phyloP scores from a whole-genome alignment of 2,797 vertebrate genomes.

The Trachurus trachurus region DNA sequence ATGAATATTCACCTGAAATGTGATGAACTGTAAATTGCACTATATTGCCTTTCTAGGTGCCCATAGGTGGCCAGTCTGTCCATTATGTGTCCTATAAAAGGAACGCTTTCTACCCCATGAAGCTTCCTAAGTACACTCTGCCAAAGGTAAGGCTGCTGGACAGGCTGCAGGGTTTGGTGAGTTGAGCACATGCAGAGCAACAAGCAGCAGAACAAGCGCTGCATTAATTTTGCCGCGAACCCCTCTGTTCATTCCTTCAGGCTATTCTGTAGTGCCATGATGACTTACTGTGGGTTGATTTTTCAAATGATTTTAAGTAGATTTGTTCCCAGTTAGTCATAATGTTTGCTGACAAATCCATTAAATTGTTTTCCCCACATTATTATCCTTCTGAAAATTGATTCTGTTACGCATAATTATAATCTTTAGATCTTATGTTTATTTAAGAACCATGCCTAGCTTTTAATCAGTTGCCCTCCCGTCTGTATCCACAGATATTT shows the following conservation, averaged over 20 bases:
- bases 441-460: conserved; percentile 26
- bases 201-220: conserved; percentile 21
- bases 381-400: conserved; percentile 43
- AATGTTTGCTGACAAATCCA: conserved; percentile 46
- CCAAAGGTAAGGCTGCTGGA: conserved; percentile 89
- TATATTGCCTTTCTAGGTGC: conserved; percentile 84
- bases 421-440: conserved; percentile 48
- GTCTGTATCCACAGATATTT: conserved; percentile 46
- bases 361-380: conserved; percentile 43
- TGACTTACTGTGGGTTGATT: conserved; percentile 28
- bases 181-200: conserved; percentile 23
- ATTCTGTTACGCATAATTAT: conserved; percentile 47
- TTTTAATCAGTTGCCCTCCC: conserved; percentile 46
- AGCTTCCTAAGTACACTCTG: conserved; percentile 93
- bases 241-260: conserved; percentile 17
- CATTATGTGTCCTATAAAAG: conserved; percentile 95
- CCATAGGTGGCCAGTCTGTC: conserved; percentile 90
- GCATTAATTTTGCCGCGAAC: conserved; percentile 36
- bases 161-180: conserved; percentile 22
- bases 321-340: conserved; percentile 29
- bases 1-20: conserved; percentile 38
- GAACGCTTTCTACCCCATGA: conserved; percentile 92
- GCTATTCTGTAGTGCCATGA: conserved; percentile 28
- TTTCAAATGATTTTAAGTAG: conserved; percentile 17
- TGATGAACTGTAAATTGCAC: conserved; percentile 28